phyloP scores from a whole-genome alignment of 2,797 vertebrate species.

The Enteromius afrohamiltoni region DNA sequence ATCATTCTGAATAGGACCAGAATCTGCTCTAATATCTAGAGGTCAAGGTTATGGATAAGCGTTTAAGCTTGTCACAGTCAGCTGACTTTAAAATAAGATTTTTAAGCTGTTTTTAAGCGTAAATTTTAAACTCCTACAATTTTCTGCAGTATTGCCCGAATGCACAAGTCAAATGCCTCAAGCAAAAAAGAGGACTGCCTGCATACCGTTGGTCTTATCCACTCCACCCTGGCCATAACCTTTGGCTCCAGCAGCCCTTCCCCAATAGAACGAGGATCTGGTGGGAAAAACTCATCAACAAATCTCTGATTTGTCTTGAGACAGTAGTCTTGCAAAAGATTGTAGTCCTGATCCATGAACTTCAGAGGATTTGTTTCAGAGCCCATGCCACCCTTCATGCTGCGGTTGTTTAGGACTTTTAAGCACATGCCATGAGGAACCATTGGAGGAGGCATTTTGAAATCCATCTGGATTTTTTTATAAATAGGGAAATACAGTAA shows the following conservation, averaged over 20 bases:
- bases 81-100: not conserved
- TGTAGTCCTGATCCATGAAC: slow-evolving; percentile 71
- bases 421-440: slow-evolving; percentile 63
- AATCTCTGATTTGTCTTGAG: slow-evolving; percentile 51
- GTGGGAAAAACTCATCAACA: slow-evolving; percentile 73
- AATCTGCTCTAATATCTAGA: not conserved
- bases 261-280: slow-evolving; percentile 70
- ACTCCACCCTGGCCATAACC: slow-evolving; percentile 64
- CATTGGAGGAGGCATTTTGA: slow-evolving; percentile 71
- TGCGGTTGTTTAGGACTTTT: slow-evolving; percentile 71
- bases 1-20: not conserved
- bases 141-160: not conserved
- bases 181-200: not conserved
- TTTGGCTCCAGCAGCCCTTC: slow-evolving; percentile 55
- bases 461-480: slow-evolving; percentile 32
- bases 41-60: not conserved
- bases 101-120: not conserved
- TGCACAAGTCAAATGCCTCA: not conserved
- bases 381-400: slow-evolving; percentile 65
- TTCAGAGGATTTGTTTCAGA: slow-evolving; percentile 64
- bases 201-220: slow-evolving; percentile 73
- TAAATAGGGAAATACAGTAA: not conserved
- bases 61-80: not conserved
- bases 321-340: slow-evolving; percentile 66
- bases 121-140: not conserved